A percentile compares a stretch with the other conserved stretches of the same genome.
Conservation (phyloP, 2,113 vertebrate genomes). For the Anthoscopus minutus region DNA sequence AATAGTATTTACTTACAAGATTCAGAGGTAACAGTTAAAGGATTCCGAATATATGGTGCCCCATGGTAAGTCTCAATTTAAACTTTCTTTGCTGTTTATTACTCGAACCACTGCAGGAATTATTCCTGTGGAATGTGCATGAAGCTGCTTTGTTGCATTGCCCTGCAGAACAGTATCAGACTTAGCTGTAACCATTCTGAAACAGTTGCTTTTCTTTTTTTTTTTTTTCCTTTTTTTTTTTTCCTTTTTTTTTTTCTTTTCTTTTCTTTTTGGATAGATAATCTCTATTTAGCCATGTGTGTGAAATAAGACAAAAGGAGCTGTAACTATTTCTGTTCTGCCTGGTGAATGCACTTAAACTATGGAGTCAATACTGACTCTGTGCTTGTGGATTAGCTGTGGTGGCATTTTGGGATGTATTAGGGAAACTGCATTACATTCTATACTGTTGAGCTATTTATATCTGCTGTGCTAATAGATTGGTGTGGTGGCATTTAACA, state of each 20-base stretch:
- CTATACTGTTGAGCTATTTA: background rate
- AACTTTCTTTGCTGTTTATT: conserved; percentile 7
- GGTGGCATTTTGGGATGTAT: background rate
- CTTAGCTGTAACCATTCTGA: background rate
- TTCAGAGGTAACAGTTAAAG: conserved; percentile 95
- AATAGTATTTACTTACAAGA: conserved; percentile 99
- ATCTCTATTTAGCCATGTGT: background rate
- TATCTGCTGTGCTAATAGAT: background rate
- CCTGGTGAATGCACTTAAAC: background rate
- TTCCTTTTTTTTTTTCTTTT: background rate
- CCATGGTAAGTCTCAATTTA: conserved; percentile 86
- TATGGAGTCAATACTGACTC: background rate
- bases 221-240: too few species aligned
- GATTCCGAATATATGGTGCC: conserved; percentile 96
- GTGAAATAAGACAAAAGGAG: background rate
- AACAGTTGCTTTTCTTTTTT: background rate
- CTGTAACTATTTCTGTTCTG: background rate
- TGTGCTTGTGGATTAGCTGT: background rate
- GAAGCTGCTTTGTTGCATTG: conserved; percentile 1
- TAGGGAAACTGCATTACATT: background rate
- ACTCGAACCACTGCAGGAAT: background rate
- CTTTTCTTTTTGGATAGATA: background rate
- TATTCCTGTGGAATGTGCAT: background rate
- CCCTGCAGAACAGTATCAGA: background rate
- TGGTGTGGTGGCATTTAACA: background rate